These are phyloP conservation scores for Morelia viridis DNA, from an alignment of 2,797 vertebrate species.

Conservation along the genomic window DNA sequence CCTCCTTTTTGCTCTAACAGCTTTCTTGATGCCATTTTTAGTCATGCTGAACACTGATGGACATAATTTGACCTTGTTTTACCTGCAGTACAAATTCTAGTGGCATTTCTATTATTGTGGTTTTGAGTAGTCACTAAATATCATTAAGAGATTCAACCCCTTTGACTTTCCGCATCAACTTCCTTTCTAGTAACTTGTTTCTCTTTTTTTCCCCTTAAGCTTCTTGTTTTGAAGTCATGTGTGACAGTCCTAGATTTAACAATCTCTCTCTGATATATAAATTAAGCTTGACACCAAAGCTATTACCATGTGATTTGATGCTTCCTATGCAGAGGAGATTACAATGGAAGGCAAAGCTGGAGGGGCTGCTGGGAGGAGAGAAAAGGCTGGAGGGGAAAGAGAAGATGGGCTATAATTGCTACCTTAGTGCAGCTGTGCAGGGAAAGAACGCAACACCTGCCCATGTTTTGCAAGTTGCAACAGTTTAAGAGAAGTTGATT, in stretches of 20 bases:
- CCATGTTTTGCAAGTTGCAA: background rate
- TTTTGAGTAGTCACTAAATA: background rate
- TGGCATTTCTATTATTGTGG: background rate
- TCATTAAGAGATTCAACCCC: background rate
- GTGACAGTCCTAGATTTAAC: background rate
- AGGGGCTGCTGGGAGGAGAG: background rate
- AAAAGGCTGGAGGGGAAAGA: background rate
- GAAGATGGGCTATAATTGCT: background rate
- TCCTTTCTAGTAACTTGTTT: background rate
- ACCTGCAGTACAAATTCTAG: background rate
- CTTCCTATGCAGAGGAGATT: background rate
- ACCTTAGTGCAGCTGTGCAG: background rate
- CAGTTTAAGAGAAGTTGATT: background rate
- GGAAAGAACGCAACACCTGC: background rate
- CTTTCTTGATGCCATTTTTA: background rate
- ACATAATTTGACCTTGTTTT: background rate
- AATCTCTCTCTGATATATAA: background rate
- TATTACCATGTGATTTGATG: background rate
- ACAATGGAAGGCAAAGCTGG: background rate
- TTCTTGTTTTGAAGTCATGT: background rate
- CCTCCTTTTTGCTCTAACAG: background rate
- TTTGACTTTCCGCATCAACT: background rate
- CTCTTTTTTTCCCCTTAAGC: background rate
- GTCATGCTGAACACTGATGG: background rate
- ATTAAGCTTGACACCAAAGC: background rate